Evolutionary conservation across 2,113 vertebrate genomes (phyloP).

Genomic region (Struthidea cinerea): DNA sequence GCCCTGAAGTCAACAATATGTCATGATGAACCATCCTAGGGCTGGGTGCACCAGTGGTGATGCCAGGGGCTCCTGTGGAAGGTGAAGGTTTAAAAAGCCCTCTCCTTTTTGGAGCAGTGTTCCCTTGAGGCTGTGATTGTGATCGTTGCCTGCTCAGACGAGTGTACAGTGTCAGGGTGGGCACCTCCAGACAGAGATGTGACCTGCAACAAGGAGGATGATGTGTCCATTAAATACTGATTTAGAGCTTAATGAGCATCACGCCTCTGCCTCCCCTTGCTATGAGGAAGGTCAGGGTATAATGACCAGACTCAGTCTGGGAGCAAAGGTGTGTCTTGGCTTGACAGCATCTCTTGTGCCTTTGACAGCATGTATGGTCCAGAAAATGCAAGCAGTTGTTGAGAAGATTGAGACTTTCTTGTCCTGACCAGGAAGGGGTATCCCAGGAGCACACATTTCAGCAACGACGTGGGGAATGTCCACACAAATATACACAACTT

Average conservation of each 20-base stretch:
- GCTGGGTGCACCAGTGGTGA: not conserved
- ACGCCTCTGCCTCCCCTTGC: not conserved
- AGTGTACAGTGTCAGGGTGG: not conserved
- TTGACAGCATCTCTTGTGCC: not conserved
- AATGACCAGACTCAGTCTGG: not conserved
- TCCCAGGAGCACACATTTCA: not conserved
- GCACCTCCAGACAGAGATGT: not conserved
- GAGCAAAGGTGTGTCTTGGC: not conserved
- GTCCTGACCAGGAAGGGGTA: not conserved
- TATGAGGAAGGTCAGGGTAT: not conserved
- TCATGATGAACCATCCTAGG: not conserved
- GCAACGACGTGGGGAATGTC: not conserved
- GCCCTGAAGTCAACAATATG: not conserved
- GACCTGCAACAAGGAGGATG: not conserved
- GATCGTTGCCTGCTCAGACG: not conserved
- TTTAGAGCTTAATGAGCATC: not conserved
- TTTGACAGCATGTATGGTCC: not conserved
- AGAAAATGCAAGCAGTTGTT: not conserved
- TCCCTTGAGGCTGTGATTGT: not conserved
- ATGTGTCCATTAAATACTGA: not conserved
- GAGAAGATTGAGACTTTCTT: not conserved
- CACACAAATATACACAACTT: rapidly evolving
- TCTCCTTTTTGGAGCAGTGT: not conserved
- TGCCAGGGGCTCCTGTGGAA: not conserved
- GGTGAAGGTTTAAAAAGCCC: not conserved